Conservation (phyloP, 2,113 vertebrate species). For the Mionectes macconnelli region DNA sequence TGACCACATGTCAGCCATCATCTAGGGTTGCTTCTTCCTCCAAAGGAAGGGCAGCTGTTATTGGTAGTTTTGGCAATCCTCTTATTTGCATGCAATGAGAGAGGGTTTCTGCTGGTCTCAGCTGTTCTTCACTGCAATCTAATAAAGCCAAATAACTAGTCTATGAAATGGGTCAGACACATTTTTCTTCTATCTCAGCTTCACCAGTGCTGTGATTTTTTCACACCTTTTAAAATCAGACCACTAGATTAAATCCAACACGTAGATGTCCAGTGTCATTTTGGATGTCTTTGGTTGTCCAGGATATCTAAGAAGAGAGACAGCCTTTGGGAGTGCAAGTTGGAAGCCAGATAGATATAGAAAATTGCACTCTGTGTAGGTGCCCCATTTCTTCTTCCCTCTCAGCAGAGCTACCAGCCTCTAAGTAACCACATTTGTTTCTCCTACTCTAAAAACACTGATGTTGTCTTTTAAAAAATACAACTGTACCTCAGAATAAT, state of each 20-base stretch:
- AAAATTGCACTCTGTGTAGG: not conserved
- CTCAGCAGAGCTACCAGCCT: not conserved
- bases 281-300: not conserved
- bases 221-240: not conserved
- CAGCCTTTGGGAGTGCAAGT: not conserved
- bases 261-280: not conserved
- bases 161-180: not conserved
- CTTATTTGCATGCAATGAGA: not conserved
- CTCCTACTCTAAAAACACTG: not conserved
- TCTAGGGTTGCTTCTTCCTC: not conserved
- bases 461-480: not conserved
- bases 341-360: not conserved
- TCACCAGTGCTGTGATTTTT: not conserved
- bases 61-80: not conserved
- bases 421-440: not conserved
- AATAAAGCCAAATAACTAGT: not conserved
- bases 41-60: not conserved
- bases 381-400: not conserved
- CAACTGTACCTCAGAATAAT: not conserved
- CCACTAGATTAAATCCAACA: not conserved
- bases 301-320: not conserved
- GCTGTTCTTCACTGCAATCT: not conserved
- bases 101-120: not conserved
- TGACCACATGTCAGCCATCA: not conserved
- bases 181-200: not conserved